Base-by-base conservation (phyloP, 2,113 vertebrate species). In the Tachycineta bicolor region DNA sequence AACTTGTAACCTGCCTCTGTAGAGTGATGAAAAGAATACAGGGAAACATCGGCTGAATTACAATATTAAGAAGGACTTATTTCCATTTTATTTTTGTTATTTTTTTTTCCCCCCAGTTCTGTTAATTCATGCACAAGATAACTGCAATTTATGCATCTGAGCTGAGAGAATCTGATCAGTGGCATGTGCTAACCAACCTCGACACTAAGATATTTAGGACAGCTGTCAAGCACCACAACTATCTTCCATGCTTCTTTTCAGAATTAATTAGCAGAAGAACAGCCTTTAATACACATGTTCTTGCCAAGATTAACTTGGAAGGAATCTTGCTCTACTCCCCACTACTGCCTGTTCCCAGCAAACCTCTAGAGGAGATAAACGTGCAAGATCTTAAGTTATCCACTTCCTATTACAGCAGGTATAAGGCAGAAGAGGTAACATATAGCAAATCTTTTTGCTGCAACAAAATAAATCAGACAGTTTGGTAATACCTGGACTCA, bases 281-380 rank as follows among this genome's bases (percentile, higher is more conserved):
- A 89, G 52, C n/a, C 70, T 90, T 60, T 83, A 86, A 92, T 86
- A 84, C 13, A 89, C 21, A 44, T 8, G 46, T 33, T 63, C 52
- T 95, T 97, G 95, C 96, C 96, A 96, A 95, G 88, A 95, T 63
- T 80, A 94, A 90, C 74, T 97, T 97, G 95, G 93, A 97, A 97
- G 47, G 52, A 60, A 86, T 60, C 62, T 84, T 82, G 21, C 41
- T 73, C 15, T 78, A 47, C 31, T 82, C 31, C 19, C 24, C 67
- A 34, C 56, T 82, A 78, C 49, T 87, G 70, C 33, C 34, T 89
- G 56, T 79, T 96, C 60, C 74, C 88, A 93, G 39, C 3, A 93
- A 92, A 94, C n/a, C 60, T 94, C 60, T 26, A 71, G 74, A 92
- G 71, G 37, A 93, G 49, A 56, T 31, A 81, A 94, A 94, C 9